Conservation (phyloP, 2,113 vertebrate species). For the Alexandromys fortis region DNA sequence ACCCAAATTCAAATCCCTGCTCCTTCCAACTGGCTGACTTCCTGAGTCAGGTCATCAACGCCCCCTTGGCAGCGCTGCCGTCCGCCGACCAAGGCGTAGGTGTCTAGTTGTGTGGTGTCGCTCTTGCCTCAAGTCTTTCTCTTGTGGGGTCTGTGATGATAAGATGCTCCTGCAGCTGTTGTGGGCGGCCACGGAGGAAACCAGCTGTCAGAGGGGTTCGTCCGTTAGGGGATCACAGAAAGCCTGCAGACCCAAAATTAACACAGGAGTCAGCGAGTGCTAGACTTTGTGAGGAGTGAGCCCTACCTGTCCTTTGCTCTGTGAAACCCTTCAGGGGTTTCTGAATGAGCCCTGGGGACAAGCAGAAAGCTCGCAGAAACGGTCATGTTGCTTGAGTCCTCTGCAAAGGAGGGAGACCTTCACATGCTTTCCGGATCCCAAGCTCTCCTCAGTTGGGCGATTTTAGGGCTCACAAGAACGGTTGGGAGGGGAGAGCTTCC, state of each 20-base stretch:
- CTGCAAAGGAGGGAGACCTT: background rate
- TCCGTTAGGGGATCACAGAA: background rate
- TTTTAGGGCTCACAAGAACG: background rate
- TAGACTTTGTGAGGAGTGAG: background rate
- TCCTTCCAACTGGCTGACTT: background rate
- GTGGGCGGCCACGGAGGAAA: background rate
- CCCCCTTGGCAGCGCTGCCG: background rate
- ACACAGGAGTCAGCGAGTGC: background rate
- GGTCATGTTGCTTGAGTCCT: rapidly evolving
- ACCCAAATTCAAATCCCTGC: background rate
- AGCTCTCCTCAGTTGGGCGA: background rate
- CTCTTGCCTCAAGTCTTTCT: background rate
- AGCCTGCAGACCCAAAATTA: background rate
- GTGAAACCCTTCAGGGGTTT: background rate
- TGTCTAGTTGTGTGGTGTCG: background rate
- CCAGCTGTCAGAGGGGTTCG: background rate
- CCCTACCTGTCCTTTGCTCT: rapidly evolving
- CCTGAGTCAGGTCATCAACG: rapidly evolving
- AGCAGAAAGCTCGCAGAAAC: background rate
- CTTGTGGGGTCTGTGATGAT: too few species aligned
- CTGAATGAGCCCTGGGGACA: background rate
- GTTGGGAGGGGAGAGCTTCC: too few species aligned
- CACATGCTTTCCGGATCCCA: rapidly evolving
- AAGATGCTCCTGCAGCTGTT: too few species aligned
- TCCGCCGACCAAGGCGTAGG: rapidly evolving